Evolutionary conservation across 1,140 invertebrate genomes (phyloP), one percentile per base, ranked within the genome.

Genomic region (Drosophila pallidifrons): DNA sequence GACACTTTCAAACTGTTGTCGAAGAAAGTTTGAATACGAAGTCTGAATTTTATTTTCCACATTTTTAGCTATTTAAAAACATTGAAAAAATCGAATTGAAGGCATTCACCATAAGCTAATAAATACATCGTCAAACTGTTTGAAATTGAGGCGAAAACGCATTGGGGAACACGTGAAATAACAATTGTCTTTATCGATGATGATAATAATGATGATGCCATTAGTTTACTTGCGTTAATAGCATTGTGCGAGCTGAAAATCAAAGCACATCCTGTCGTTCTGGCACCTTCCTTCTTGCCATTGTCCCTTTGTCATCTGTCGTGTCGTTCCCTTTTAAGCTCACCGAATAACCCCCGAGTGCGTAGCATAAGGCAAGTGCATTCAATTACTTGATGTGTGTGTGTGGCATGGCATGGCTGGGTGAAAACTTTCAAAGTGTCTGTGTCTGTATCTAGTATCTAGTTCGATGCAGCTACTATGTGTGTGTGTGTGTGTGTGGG

Each of bases 321-420:
- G 59, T 52, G 35, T 25, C 20, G 20, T 25, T 3, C 20, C 57
- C 13, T 32, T 69, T 35, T 13, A 16, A 25, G 6, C 35, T 10
- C 35, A 38, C 49, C 15, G 60, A 63, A 25, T 25, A 25, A 4
- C 58, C 47, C 43, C 20, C 7, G n/a, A 66, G 63, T 57, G 78
- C 78, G 67, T 63, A 61, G 64, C 64, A 66, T 78, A 76, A 3
- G 49, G 49, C 13, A 38, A 83, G 74, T 81, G 78, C 85, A 88
- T 85, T 89, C 78, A 88, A 88, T 88, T 88, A 88, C 85, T 81
- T 85, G 77, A 89, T 89, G 85, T 73, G 71, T 85, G 74, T 89
- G 75, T 89, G 61, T 80, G 47, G 20, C 20, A 25, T 38, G 35
- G 13, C n/a, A 10, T 30, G 32, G 1, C n/a, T 55, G 30, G 3